A percentile compares a stretch with the other conserved stretches of the same genome.
Conservation (phyloP, 2,797 vertebrate genomes). For the Threskiornis aethiopicus region DNA sequence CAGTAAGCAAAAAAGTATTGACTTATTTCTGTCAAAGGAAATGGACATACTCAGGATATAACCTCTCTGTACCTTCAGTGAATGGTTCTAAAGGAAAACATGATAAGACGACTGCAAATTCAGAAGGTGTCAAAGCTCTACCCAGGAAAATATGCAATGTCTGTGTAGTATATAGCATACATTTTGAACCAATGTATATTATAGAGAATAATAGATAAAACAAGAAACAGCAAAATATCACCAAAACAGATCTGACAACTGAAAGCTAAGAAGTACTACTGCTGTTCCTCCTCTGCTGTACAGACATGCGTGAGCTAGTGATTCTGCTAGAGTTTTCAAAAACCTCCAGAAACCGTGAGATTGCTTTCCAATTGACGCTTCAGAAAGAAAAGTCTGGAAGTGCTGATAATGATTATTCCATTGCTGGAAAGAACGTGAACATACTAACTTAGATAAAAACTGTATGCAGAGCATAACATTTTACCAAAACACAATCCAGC, state of each 20-base stretch:
- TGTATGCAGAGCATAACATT: neutral
- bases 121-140: neutral
- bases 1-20: neutral
- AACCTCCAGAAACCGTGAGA: neutral
- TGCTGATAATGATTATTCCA: neutral
- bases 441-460: neutral
- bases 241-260: neutral
- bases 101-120: neutral
- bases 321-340: neutral
- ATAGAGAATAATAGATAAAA: neutral
- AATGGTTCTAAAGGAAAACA: neutral
- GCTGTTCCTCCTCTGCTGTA: neutral
- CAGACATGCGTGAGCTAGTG: neutral
- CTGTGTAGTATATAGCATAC: neutral
- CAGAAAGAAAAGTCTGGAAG: neutral
- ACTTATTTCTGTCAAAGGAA: neutral
- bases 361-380: neutral
- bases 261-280: neutral
- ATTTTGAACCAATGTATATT: neutral
- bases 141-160: neutral
- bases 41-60: neutral
- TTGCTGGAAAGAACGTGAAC: neutral
- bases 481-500: neutral
- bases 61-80: neutral
- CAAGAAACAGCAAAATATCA: neutral